Conservation (phyloP, 2,797 vertebrate species). For the Malacoraja senta region DNA sequence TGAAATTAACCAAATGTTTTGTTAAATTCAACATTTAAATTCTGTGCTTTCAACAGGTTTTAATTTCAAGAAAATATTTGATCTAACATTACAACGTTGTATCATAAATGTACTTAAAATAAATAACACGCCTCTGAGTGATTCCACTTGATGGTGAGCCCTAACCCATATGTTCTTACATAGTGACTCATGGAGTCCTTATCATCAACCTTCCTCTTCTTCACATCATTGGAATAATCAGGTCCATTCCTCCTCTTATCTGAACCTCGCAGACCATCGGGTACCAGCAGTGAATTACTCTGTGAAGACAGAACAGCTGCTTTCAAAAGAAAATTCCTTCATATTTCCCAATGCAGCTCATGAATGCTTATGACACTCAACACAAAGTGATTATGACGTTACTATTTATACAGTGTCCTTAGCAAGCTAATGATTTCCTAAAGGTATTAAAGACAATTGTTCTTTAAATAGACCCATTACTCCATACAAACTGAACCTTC, state of each 20-base stretch:
- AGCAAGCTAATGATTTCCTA: conserved; percentile 10
- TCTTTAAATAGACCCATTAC: neutral
- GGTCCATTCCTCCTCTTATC: conserved; percentile 74
- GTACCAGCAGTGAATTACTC: conserved; percentile 69
- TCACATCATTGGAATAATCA: conserved; percentile 68
- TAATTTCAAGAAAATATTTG: neutral
- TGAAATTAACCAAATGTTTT: neutral
- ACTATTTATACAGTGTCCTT: conserved; percentile 32
- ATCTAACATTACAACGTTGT: neutral
- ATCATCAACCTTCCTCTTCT: conserved; percentile 75
- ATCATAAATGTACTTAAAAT: neutral
- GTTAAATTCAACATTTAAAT: neutral
- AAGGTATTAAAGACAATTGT: neutral
- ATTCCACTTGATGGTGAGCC: neutral
- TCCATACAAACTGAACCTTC: neutral
- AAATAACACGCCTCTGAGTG: neutral
- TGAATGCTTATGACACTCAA: conserved; percentile 46
- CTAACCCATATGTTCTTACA: conserved; percentile 54
- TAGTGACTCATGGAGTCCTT: conserved; percentile 70
- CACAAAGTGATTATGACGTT: conserved; percentile 45
- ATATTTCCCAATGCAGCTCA: conserved; percentile 40
- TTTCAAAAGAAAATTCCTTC: conserved; percentile 46
- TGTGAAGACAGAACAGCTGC: conserved; percentile 52
- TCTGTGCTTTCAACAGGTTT: neutral
- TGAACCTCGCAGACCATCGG: conserved; percentile 61